Conservation (phyloP, 2,888 invertebrate genomes). For the Elmis aenea region DNA sequence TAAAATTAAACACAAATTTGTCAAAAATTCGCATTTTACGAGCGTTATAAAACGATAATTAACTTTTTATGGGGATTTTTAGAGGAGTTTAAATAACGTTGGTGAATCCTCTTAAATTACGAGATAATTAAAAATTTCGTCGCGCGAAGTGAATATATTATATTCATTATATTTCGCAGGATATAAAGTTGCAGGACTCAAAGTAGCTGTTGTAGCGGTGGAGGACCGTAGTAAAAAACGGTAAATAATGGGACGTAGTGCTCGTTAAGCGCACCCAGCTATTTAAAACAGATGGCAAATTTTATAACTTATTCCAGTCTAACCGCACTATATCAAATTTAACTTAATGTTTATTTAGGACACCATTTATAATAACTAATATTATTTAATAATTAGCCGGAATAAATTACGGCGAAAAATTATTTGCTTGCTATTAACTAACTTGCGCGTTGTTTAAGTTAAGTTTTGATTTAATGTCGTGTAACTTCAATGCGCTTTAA, state of each 20-base stretch:
- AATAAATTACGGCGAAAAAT: too few species aligned
- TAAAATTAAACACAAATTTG: too few species aligned
- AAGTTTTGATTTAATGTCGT: too few species aligned
- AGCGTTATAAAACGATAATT: constrained; percentile 16
- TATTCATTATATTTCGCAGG: constrained; percentile 9
- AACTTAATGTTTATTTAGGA: constrained; percentile 19
- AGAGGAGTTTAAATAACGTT: constrained; percentile 18
- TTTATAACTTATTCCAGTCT: constrained; percentile 19
- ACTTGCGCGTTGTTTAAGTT: too few species aligned
- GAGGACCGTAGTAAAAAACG: constrained; percentile 12
- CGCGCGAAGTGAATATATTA: constrained; percentile 16
- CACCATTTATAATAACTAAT: constrained; percentile 10
- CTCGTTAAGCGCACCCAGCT: constrained; percentile 21
- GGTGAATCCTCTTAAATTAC: constrained; percentile 14
- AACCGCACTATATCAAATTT: constrained; percentile 22
- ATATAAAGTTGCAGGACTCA: constrained; percentile 7
- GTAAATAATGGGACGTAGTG: constrained; percentile 14
- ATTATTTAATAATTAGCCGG: constrained; percentile 17
- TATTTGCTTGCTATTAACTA: too few species aligned
- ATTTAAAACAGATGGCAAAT: constrained; percentile 25
- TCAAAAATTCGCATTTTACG: too few species aligned
- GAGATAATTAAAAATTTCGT: constrained; percentile 17
- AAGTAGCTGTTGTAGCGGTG: constrained; percentile 11
- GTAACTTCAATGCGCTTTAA: too few species aligned
- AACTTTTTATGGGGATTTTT: constrained; percentile 16